Base-by-base conservation (phyloP, 2,888 invertebrate genomes). In the Germaria angustata region DNA sequence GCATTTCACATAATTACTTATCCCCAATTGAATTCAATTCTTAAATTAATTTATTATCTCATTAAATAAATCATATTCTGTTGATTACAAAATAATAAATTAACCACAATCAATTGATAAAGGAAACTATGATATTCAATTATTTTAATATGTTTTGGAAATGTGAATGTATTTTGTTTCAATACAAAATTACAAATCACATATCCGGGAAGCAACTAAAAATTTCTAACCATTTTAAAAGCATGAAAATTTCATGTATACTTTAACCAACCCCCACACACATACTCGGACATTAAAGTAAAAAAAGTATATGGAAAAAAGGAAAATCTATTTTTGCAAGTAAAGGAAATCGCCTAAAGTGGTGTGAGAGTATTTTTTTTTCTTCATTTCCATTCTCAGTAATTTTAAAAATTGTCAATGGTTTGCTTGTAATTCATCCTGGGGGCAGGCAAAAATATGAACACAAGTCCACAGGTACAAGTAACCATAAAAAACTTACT, bases 401-500 rank as follows among this genome's bases (percentile, higher is more conserved):
- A 3, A 28, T 28, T 28, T 28, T 3, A 3, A 6, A 28, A 28
- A 28, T 28, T 28, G 28, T 5, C 28, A 28, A 28, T 28, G 6
- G 28, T 28, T 28, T 28, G 28, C 28, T 28, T 5, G 28, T 28
- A 6, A 28, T 28, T 28, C 6, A 28, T 28, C 6, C 28, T 28
- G 28, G 6, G 28, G 28, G 28, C 7, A 0, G 24, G 5, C n/a
- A 13, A 2, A 41, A n/a, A 5, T 24, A 9, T n/a, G n/a, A n/a
- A n/a, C n/a, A n/a, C n/a, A n/a, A n/a, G n/a, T n/a, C n/a, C n/a
- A n/a, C 7, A 0, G 24, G 5, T 24, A 13, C 2, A 41, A n/a
- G 5, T 24, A 9, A 9, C 13, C 8, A 57, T 49, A 72, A 24
- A 39, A 66, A 13, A 85, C 86, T 86, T 85, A 86, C 86, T 86